Conservation (phyloP, 2,797 vertebrate species). For the Echiichthys vipera region DNA sequence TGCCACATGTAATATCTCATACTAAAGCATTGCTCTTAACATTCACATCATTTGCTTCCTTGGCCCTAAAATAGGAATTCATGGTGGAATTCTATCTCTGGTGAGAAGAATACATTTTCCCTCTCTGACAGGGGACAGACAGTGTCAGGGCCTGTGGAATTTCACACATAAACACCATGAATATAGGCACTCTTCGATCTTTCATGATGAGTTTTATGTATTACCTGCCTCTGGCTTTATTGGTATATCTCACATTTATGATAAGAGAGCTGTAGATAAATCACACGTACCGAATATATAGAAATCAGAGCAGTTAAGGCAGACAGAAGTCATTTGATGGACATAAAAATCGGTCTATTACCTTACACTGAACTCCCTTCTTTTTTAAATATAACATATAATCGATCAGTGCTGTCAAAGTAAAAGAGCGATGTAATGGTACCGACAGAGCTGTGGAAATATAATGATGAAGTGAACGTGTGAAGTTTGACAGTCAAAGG, state of each 20-base stretch:
- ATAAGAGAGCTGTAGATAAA: conserved; percentile 29
- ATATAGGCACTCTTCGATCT: conserved; percentile 14
- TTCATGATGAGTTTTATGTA: conserved; percentile 18
- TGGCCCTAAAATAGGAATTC: conserved; percentile 48
- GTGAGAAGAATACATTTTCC: conserved; percentile 45
- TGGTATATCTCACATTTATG: conserved; percentile 13
- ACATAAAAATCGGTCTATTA: conserved; percentile 37
- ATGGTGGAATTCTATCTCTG: conserved; percentile 20
- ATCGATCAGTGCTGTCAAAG: conserved; percentile 49
- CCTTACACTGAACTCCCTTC: conserved; percentile 5
- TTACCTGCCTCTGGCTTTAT: conserved; percentile 25
- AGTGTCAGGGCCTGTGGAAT: conserved; percentile 29
- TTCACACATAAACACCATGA: conserved; percentile 31
- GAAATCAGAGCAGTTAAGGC: conserved; percentile 10
- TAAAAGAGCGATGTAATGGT: conserved; percentile 28
- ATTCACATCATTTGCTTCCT: conserved; percentile 59
- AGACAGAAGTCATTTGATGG: conserved; percentile 23
- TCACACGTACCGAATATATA: conserved; percentile 10
- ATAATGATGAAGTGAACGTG: conserved; percentile 39
- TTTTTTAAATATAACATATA: conserved; percentile 50
- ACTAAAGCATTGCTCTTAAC: conserved; percentile 48
- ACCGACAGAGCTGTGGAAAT: conserved; percentile 27
- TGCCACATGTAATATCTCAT: conserved; percentile 78
- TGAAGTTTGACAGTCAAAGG: conserved; percentile 54
- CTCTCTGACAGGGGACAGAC: conserved; percentile 20